Evolutionary conservation across 2,797 vertebrate species (phyloP), one percentile per base, ranked within the genome.

Genomic region (Ciconia nigra): DNA sequence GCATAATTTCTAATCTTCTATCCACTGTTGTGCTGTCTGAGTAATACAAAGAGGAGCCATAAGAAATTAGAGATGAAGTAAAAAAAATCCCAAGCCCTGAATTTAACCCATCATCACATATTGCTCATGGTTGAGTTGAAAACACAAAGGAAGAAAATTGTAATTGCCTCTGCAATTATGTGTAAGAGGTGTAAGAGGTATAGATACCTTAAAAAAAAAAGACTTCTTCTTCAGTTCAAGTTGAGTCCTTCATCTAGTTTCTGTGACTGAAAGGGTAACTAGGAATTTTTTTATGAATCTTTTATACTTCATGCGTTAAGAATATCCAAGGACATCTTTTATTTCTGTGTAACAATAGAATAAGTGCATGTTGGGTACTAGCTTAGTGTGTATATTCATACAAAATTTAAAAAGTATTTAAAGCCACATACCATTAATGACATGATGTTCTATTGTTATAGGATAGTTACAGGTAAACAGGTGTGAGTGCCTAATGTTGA

Each of bases 251-350:
- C 17, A 42, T 89, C 59, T 89, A 35, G 37, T 76, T 85, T 91
- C 67, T 87, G 25, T 83, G 66, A 79, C 59, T 89, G 52, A 94
- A 87, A 80, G 63, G 6, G 44, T 83, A 92, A 73, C 91, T 63
- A 83, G 59, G 20, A 93, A 55, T 87, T 86, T 85, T 83, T 91
- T 88, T 54, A 66, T 47, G 33, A 78, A 67, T 83, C 47, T 49
- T 83, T 90, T 47, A 57, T 83, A 57, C 10, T 76, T 81, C 25
- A 41, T 46, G 35, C 3, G 2, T 89, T 77, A 73, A 63, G 57
- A 89, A 62, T 87, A 93, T 54, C 62, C 62, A 93, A 94, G 86
- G 94, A 70, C 83, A 85, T 61, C 29, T 96, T 92, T 95, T 83
- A 83, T 94, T 95, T 90, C 78, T 83, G 16, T 69, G 57, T 93